Evolutionary conservation across 2,113 vertebrate species (phyloP).

Genomic region (Mormyrus iriodes): DNA sequence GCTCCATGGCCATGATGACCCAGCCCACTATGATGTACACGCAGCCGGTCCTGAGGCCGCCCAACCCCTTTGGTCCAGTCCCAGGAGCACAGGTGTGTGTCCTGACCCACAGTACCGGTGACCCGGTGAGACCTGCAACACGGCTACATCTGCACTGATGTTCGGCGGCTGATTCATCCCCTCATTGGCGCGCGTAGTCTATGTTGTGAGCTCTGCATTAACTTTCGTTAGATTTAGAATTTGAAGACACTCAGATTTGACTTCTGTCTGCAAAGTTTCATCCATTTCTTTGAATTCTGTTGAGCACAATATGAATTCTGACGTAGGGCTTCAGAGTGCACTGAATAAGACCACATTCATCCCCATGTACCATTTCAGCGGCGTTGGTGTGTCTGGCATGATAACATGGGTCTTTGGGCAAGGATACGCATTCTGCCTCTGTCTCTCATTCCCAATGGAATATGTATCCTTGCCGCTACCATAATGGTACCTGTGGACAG

Average conservation of each 20-base stretch:
- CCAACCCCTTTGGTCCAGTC: constrained; percentile 84
- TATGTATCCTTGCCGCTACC: constrained; percentile 31
- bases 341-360: constrained; percentile 14
- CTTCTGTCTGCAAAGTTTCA: constrained; percentile 8
- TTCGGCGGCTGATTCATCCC: not conserved
- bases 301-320: constrained; percentile 20
- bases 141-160: not conserved
- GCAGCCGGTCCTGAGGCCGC: constrained; percentile 86
- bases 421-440: constrained; percentile 20
- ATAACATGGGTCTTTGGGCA: constrained; percentile 17
- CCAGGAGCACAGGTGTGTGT: constrained; percentile 81
- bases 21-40: constrained; percentile 91
- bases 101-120: not conserved
- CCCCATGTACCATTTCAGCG: constrained; percentile 29
- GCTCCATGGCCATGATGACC: constrained; percentile 81
- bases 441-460: constrained; percentile 3
- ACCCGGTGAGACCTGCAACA: not conserved
- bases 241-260: not conserved
- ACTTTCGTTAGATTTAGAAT: not conserved
- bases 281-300: constrained; percentile 23
- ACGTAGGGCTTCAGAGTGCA: constrained; percentile 31
- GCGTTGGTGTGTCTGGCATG: constrained; percentile 32
- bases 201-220: not conserved
- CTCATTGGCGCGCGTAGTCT: not conserved
- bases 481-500: constrained; percentile 16